Percentiles rank a stretch among this genome's conserved stretches.
phyloP scores from a whole-genome alignment of 2,113 vertebrate species.

The Elephantulus edwardii region DNA sequence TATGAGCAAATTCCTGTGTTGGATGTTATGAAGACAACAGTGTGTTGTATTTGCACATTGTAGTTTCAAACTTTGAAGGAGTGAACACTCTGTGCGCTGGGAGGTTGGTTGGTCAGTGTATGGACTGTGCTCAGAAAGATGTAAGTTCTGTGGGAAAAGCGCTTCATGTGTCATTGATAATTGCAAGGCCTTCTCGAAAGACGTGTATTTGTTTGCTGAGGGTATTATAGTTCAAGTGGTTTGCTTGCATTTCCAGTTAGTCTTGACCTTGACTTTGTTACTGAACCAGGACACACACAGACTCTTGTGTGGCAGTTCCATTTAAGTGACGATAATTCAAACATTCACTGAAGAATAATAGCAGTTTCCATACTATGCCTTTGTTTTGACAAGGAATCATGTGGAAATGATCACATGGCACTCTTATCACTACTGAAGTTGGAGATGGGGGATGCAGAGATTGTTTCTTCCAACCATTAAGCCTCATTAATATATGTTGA shows the following conservation, averaged over 20 bases:
- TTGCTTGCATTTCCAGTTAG: neutral
- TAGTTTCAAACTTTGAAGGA: neutral
- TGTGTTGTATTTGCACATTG: neutral
- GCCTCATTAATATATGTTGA: constrained; percentile 56
- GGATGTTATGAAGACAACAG: neutral
- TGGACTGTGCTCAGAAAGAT: neutral
- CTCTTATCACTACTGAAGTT: neutral
- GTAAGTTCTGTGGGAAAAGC: neutral
- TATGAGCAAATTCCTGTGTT: neutral
- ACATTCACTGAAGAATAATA: constrained; percentile 10
- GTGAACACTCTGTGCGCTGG: neutral
- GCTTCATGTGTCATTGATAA: neutral
- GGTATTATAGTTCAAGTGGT: neutral
- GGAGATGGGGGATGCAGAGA: neutral
- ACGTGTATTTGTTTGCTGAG: neutral
- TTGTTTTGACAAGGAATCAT: constrained; percentile 34
- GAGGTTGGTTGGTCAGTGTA: neutral
- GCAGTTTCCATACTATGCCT: neutral
- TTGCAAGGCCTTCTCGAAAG: neutral
- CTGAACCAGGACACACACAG: too few relatives aligned
- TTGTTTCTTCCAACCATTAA: neutral
- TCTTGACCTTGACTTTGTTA: neutral
- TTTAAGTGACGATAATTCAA: neutral
- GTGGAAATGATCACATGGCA: constrained; percentile 10
- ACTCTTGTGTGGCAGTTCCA: neutral